phyloP scores from a whole-genome alignment of 2,888 invertebrate species.

The Steinernema carpocapsae region DNA sequence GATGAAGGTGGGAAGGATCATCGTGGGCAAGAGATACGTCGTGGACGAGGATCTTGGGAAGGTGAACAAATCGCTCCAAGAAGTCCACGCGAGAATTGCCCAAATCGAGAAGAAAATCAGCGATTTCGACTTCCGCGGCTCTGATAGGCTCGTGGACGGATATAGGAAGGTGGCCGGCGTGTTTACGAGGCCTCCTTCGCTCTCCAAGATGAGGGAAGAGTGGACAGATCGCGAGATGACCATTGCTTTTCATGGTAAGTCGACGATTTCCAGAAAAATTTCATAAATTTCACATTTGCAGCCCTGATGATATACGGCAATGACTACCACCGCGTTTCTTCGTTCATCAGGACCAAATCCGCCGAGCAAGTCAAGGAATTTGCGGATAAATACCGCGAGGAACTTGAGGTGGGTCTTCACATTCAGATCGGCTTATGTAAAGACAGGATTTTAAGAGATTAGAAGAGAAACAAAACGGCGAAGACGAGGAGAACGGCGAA shows the following conservation, averaged over 20 bases:
- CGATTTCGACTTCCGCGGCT: constrained; percentile 11
- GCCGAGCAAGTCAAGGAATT: neutral
- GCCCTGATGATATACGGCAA: neutral
- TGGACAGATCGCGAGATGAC: constrained; percentile 29
- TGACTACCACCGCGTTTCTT: neutral
- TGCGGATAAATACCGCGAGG: constrained; percentile 8
- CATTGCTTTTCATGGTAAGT: constrained; percentile 23
- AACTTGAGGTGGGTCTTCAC: neutral
- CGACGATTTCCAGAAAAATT: neutral
- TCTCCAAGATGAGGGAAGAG: neutral
- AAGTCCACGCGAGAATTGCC: neutral
- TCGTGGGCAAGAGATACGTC: constrained; percentile 7
- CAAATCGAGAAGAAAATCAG: neutral
- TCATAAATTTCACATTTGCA: neutral
- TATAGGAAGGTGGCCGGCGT: neutral
- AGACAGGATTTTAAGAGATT: neutral
- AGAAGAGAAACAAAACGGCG: neutral
- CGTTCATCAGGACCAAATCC: neutral
- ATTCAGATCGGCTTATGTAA: neutral
- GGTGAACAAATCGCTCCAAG: neutral
- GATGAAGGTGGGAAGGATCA: neutral
- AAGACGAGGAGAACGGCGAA: neutral
- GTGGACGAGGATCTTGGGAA: constrained; percentile 9
- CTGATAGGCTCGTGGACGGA: neutral
- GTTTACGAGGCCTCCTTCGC: neutral